Percentiles rank a stretch among this genome's conserved stretches.
These are phyloP conservation scores for Nymphalis urticae DNA, from an alignment of 2,888 invertebrate genomes.

Conservation along the genomic window DNA sequence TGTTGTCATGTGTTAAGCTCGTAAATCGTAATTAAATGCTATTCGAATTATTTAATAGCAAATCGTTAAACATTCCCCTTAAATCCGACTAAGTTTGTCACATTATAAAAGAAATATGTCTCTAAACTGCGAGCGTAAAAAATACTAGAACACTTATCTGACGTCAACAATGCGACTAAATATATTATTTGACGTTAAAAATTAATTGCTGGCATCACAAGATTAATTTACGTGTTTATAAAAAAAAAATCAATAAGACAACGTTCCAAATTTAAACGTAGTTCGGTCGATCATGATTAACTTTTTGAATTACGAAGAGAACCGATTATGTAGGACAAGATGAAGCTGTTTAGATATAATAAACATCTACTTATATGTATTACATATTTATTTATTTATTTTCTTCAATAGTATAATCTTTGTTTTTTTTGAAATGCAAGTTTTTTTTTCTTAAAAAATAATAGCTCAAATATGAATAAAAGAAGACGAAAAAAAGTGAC, in stretches of 20 bases:
- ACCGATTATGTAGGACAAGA: neutral
- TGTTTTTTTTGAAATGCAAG: no score
- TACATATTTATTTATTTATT: no score
- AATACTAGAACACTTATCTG: slow-evolving; percentile 53
- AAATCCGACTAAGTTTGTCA: slow-evolving; percentile 54
- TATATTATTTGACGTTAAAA: slow-evolving; percentile 54
- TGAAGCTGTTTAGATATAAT: no score
- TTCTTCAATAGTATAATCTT: no score
- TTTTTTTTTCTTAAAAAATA: no score
- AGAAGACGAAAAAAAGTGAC: no score
- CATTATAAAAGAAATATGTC: slow-evolving; percentile 59
- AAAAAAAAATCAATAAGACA: slow-evolving; percentile 41
- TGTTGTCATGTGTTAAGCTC: slow-evolving; percentile 24
- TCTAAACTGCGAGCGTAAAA: slow-evolving; percentile 43
- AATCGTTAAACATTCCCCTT: slow-evolving; percentile 32
- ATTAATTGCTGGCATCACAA: slow-evolving; percentile 63
- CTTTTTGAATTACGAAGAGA: neutral
- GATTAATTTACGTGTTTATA: slow-evolving; percentile 63
- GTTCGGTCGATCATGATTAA: slow-evolving; percentile 25
- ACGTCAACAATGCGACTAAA: slow-evolving; percentile 65
- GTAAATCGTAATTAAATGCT: slow-evolving; percentile 33
- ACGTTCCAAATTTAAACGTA: slow-evolving; percentile 24
- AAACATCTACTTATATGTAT: no score
- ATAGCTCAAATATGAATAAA: no score
- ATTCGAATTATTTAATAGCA: slow-evolving; percentile 45